Conservation (phyloP, 2,113 vertebrate genomes). For the Nothobranchius furzeri region DNA sequence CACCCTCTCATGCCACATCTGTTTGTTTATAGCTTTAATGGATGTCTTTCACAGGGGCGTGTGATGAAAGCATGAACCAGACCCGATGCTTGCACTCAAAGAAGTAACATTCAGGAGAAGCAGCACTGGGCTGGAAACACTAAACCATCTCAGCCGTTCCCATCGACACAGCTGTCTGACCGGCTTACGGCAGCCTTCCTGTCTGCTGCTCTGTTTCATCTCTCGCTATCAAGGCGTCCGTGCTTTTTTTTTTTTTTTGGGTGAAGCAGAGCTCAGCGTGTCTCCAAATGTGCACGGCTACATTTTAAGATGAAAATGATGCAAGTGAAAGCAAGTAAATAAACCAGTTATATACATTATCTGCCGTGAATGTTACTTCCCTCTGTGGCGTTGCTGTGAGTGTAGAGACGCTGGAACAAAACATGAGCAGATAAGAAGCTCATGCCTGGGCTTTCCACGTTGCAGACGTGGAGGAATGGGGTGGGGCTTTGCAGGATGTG, state of each 20-base stretch:
- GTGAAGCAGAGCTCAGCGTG: conserved; percentile 36
- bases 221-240: neutral
- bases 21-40: neutral
- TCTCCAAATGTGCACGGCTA: conserved; percentile 40
- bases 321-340: conserved; percentile 54
- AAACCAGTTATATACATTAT: conserved; percentile 51
- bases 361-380: conserved; percentile 32
- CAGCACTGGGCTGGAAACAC: neutral
- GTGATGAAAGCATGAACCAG: neutral
- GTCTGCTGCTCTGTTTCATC: conserved; percentile 14
- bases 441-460: conserved; percentile 30
- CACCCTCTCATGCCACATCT: neutral
- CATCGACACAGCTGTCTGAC: conserved; percentile 21
- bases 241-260: conserved; percentile 6
- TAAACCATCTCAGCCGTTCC: conserved; percentile 25
- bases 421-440: conserved; percentile 26
- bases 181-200: conserved; percentile 17
- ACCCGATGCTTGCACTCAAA: too few relatives aligned
- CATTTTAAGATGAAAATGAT: conserved; percentile 44
- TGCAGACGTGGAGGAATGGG: conserved; percentile 8
- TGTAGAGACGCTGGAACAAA: conserved; percentile 34
- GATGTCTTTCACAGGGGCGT: neutral
- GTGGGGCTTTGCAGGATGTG: neutral
- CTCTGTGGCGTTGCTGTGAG: conserved; percentile 24
- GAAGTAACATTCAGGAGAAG: too few relatives aligned